Percentiles rank a stretch among this genome's conserved stretches.
phyloP scores from a whole-genome alignment of 2,797 vertebrate genomes.

The Stomatorhinus walkeri region DNA sequence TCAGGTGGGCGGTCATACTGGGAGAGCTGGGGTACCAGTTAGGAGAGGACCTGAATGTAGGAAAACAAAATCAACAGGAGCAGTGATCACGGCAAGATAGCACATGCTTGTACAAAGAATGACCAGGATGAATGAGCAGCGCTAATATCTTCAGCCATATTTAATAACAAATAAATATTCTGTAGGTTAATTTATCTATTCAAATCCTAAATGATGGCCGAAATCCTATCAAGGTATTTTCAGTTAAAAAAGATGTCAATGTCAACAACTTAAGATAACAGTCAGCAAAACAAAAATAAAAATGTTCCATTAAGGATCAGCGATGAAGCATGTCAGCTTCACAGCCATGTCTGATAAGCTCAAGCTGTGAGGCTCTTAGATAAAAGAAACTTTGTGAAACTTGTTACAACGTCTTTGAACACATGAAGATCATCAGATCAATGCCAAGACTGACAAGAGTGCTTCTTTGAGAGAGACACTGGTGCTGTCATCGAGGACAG shows the following conservation, averaged over 20 bases:
- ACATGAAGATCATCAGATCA: background rate
- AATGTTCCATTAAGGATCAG: background rate
- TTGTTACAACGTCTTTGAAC: background rate
- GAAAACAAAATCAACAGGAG: background rate
- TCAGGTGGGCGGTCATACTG: slow-evolving; percentile 56
- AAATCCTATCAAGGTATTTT: background rate
- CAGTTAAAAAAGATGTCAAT: background rate
- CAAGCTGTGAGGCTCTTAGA: background rate
- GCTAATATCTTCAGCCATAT: background rate
- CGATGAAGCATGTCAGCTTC: background rate
- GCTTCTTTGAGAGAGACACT: background rate
- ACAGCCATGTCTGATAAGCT: background rate
- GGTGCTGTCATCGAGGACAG: background rate
- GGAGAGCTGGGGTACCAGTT: background rate
- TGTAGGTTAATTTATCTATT: background rate
- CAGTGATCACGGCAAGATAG: background rate
- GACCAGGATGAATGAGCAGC: background rate
- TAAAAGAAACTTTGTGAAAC: background rate
- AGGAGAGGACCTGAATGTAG: background rate
- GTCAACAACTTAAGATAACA: background rate
- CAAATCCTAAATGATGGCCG: background rate
- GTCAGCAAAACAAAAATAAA: background rate
- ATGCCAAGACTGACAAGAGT: background rate
- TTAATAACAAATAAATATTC: background rate
- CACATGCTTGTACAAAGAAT: background rate